Evolutionary conservation across 1,140 invertebrate species (phyloP).

Genomic region (Panagrolaimus sp.): DNA sequence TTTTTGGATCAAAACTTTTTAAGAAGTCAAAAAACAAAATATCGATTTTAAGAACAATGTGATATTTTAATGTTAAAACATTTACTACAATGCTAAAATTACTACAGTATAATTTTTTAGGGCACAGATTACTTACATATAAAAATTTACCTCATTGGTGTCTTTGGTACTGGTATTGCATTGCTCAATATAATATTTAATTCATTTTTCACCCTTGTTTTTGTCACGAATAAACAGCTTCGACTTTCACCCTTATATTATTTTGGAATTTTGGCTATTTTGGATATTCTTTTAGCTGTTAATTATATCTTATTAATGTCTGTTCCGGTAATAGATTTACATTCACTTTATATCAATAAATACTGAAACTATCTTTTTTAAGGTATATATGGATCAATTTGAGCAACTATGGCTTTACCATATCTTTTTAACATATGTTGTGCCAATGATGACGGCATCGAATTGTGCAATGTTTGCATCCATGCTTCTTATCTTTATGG

Average conservation of each 20-base stretch:
- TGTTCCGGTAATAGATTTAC: constrained; percentile 42
- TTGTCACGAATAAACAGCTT: constrained; percentile 42
- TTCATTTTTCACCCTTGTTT: constrained; percentile 55
- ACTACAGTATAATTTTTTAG: neutral
- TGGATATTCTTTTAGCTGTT: constrained; percentile 51
- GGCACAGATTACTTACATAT: constrained; percentile 44
- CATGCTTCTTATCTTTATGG: constrained; percentile 50
- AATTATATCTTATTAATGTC: constrained; percentile 55
- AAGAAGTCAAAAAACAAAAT: no score
- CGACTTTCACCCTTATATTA: constrained; percentile 50
- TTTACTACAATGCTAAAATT: no score
- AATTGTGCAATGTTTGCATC: constrained; percentile 54
- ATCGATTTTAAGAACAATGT: no score
- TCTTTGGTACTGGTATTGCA: constrained; percentile 51
- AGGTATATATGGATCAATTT: constrained; percentile 52
- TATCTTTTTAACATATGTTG: constrained; percentile 48
- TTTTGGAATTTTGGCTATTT: constrained; percentile 53
- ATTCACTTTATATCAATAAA: no score
- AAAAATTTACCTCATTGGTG: constrained; percentile 52
- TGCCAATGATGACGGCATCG: constrained; percentile 46
- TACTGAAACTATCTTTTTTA: constrained; percentile 10
- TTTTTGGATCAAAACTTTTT: no score
- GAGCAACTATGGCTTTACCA: constrained; percentile 45
- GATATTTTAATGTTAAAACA: no score
- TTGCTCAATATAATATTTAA: constrained; percentile 52